Percentiles rank a stretch among this genome's conserved stretches.
phyloP scores from a whole-genome alignment of 1,140 invertebrate genomes.

The Sitobion miscanthi region DNA sequence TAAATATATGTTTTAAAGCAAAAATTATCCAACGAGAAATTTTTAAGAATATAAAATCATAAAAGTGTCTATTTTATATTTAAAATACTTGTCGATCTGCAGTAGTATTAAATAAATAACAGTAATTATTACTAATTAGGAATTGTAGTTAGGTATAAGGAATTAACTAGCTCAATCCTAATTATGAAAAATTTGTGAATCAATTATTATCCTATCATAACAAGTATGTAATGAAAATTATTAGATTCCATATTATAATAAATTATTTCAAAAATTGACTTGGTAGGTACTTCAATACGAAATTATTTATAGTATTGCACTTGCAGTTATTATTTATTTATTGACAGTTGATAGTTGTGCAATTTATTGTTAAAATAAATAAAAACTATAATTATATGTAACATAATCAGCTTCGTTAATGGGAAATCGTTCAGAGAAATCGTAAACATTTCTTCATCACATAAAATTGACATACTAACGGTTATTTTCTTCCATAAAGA shows the following conservation, averaged over 20 bases:
- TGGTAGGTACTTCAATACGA: not conserved
- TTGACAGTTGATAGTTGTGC: not conserved
- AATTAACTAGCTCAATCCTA: not conserved
- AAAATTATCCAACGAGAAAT: not conserved
- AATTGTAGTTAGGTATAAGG: not conserved
- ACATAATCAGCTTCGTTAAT: constrained; percentile 9
- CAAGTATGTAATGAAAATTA: not conserved
- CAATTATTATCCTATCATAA: not conserved
- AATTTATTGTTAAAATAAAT: constrained; percentile 41
- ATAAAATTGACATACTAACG: constrained; percentile 49
- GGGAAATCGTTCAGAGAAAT: constrained; percentile 19
- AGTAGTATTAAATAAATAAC: not conserved
- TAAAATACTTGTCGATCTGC: not conserved
- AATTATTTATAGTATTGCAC: not conserved
- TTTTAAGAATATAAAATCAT: not conserved
- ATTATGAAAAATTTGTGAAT: not conserved
- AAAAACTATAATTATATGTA: constrained; percentile 17
- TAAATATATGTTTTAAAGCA: not conserved
- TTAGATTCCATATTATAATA: not conserved
- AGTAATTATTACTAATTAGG: not conserved
- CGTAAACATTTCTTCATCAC: constrained; percentile 34
- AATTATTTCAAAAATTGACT: not conserved
- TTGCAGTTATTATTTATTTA: not conserved
- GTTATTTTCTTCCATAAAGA: constrained; percentile 28
- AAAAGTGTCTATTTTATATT: not conserved